Percentiles rank a stretch among this genome's conserved stretches.
Conservation (phyloP, 2,113 vertebrate species). For the Phocoena phocoena region DNA sequence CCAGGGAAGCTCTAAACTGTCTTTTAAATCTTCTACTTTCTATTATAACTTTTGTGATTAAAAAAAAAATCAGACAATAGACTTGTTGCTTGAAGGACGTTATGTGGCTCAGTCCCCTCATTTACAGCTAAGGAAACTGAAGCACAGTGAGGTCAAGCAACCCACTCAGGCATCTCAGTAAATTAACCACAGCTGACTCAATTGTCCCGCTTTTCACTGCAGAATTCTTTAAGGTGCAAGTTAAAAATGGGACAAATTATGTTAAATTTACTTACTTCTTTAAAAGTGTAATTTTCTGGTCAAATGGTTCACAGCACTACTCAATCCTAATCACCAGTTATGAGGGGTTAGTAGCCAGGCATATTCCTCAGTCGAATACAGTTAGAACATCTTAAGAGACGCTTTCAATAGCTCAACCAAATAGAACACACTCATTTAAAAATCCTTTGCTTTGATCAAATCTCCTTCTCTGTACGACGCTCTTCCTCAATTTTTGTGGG, state of each 20-base stretch:
- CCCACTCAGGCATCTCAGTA: background rate
- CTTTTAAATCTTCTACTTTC: background rate
- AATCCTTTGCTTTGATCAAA: background rate
- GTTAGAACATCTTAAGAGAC: background rate
- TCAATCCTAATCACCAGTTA: background rate
- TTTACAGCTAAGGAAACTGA: conserved; percentile 23
- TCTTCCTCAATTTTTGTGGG: background rate
- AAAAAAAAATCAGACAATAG: background rate
- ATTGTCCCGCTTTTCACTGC: background rate
- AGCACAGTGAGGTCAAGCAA: background rate
- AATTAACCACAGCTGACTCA: background rate
- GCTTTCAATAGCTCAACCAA: background rate
- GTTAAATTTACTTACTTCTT: background rate
- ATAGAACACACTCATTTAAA: background rate
- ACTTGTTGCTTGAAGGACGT: background rate
- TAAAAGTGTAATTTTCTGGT: background rate
- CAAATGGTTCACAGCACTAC: background rate
- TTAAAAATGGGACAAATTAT: background rate
- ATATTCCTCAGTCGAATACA: background rate
- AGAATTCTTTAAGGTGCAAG: background rate
- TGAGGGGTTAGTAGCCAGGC: background rate
- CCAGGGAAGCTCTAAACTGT: background rate
- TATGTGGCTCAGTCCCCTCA: background rate
- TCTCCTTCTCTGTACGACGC: background rate
- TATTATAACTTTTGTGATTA: background rate